These are phyloP conservation scores for Mixornis gularis DNA, from an alignment of 2,113 vertebrate species.

Conservation along the genomic window DNA sequence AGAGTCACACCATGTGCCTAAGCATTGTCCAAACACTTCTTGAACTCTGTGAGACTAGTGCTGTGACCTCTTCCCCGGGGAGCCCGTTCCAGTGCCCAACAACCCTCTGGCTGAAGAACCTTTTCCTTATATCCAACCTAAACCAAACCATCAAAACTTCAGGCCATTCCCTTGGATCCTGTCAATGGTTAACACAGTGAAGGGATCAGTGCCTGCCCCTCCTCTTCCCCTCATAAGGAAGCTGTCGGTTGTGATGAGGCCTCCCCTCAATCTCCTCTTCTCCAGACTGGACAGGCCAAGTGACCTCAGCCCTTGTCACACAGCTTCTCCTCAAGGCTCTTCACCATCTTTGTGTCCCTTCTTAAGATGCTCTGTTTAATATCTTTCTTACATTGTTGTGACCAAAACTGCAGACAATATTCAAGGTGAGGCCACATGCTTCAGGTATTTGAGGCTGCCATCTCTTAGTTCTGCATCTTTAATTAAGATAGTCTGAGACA, in stretches of 20 bases:
- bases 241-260: not conserved
- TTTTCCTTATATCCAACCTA: not conserved
- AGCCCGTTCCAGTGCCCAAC: not conserved
- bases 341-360: not conserved
- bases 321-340: not conserved
- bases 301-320: not conserved
- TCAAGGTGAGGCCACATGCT: not conserved
- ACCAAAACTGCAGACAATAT: not conserved
- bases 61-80: not conserved
- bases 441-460: not conserved
- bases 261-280: not conserved
- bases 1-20: not conserved
- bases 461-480: not conserved
- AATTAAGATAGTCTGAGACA: not conserved
- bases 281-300: not conserved
- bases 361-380: not conserved
- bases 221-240: not conserved
- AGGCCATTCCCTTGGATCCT: not conserved
- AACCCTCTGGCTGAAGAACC: not conserved
- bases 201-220: rapidly evolving
- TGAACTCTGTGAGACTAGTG: not conserved
- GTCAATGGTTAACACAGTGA: not conserved
- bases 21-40: not conserved
- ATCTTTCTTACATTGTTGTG: not conserved
- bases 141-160: not conserved